Evolutionary conservation across 1,140 invertebrate genomes (phyloP), one percentile per base, ranked within the genome.

Genomic region (Leptoteleia sp.): DNA sequence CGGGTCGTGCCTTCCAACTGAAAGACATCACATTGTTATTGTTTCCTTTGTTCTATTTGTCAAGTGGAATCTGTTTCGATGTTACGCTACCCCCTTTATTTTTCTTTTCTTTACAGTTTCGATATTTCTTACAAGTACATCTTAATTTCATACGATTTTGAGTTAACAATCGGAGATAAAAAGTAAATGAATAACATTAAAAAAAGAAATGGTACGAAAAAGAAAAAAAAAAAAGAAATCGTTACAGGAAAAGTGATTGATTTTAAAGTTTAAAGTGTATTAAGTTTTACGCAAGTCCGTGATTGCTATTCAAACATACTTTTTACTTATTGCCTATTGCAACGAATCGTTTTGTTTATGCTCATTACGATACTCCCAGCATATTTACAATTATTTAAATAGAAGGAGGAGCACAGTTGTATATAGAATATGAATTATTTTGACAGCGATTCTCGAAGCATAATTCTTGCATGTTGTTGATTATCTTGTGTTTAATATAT

Each of bases 401-500:
- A 64, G 48, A 47, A 45, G 15, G 42, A 54, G 33, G 7, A 6
- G 5, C 54, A 12, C n/a, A 25, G 31, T 9, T 62, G 22, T 45
- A 35, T 48, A 45, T 47, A 48, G 45, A 52, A 52, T 3, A 33
- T 19, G 22, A 65, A 8, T 50, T 31, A 48, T 33, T 73, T 55
- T 35, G 9, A 29, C n/a, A 33, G 33, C 17, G 27, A 64, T 68
- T 62, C 55, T 57, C 19, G 29, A 54, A 45, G 61, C 71, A 67
- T 61, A 67, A 62, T 57, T 64, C 40, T 64, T 76, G 73, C 73
- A 76, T 76, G 73, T 42, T 31, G 43, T 68, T 76, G 48, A 76
- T 50, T 27, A 70, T 76, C 57, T 76, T 76, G 64, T 70, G 62
- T 68, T 76, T 76, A 37, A 55, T 68, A 68, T 55, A 62, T 68